A percentile compares a stretch with the other conserved stretches of the same genome.
Conservation (phyloP, 2,888 invertebrate genomes). For the Eulithis prunata region DNA sequence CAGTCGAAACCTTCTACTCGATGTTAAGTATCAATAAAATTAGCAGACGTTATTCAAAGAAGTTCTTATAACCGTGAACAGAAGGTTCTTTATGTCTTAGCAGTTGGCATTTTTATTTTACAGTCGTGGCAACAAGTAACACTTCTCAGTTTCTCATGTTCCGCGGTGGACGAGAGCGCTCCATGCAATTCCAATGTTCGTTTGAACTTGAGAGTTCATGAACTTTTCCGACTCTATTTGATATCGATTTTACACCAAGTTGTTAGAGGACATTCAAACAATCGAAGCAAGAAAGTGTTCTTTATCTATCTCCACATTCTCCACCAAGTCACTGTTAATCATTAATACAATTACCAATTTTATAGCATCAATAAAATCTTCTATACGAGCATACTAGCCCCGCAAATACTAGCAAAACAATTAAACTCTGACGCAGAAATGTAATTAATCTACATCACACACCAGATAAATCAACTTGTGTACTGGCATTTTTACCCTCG, state of each 20-base stretch:
- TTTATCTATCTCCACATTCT: too few relatives aligned
- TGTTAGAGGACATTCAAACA: constrained; percentile 1
- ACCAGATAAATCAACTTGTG: background rate
- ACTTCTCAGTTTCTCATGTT: constrained; percentile 16
- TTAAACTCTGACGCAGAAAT: background rate
- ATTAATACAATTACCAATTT: background rate
- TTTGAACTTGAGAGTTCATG: constrained; percentile 30
- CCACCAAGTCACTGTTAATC: too few relatives aligned
- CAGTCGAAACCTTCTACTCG: constrained; percentile 10
- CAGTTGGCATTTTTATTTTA: constrained; percentile 6
- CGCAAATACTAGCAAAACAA: background rate
- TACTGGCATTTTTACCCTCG: background rate
- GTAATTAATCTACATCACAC: constrained; percentile 1
- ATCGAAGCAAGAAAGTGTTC: background rate
- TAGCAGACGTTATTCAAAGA: background rate
- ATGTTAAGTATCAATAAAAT: constrained; percentile 19
- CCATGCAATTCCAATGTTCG: constrained; percentile 17
- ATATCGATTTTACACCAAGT: background rate
- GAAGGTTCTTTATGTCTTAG: constrained; percentile 6
- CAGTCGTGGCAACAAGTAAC: constrained; percentile 33
- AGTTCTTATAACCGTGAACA: background rate
- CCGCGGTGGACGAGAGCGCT: constrained; percentile 16
- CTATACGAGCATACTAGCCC: too few relatives aligned
- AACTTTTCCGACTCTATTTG: constrained; percentile 16
- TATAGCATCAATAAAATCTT: background rate